Conservation (phyloP, 2,888 invertebrate species). For the Argyresthia albistria region DNA sequence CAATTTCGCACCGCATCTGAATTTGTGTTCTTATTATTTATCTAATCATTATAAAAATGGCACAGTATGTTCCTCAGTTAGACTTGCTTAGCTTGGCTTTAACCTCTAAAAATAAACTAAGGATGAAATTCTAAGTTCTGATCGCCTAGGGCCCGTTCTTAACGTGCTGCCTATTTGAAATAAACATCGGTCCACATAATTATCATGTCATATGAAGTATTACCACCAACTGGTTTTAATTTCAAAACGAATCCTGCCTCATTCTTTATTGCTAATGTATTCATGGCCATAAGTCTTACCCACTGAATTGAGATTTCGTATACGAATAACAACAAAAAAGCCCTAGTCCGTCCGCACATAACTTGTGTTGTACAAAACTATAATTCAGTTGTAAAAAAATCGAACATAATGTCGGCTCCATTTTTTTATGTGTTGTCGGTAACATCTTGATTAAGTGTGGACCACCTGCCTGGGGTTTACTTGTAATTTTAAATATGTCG, state of each 20-base stretch:
- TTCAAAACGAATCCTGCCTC: conserved; percentile 21
- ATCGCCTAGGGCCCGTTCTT: too few relatives aligned
- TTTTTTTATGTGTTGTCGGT: conserved; percentile 57
- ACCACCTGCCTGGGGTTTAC: conserved; percentile 59
- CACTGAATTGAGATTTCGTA: conserved; percentile 55
- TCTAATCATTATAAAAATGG: too few relatives aligned
- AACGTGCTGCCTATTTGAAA: conserved; percentile 22
- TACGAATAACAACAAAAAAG: conserved; percentile 57
- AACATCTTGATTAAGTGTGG: conserved; percentile 71
- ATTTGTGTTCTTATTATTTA: too few relatives aligned
- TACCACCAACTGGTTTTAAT: conserved; percentile 37
- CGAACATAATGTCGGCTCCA: conserved; percentile 29
- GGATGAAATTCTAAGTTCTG: too few relatives aligned
- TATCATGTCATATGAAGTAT: conserved; percentile 45
- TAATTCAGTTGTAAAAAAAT: conserved; percentile 62
- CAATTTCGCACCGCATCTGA: too few relatives aligned
- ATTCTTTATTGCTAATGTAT: conserved; percentile 62
- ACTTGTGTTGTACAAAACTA: conserved; percentile 51
- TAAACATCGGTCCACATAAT: conserved; percentile 42
- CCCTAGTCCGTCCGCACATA: conserved; percentile 37
- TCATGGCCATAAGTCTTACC: conserved; percentile 63
- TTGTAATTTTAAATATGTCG: conserved; percentile 51
- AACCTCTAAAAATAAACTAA: too few relatives aligned
- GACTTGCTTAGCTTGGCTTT: too few relatives aligned
- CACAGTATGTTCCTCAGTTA: too few relatives aligned